Conservation (phyloP, 2,888 invertebrate genomes). For the Drosophila antonietae region DNA sequence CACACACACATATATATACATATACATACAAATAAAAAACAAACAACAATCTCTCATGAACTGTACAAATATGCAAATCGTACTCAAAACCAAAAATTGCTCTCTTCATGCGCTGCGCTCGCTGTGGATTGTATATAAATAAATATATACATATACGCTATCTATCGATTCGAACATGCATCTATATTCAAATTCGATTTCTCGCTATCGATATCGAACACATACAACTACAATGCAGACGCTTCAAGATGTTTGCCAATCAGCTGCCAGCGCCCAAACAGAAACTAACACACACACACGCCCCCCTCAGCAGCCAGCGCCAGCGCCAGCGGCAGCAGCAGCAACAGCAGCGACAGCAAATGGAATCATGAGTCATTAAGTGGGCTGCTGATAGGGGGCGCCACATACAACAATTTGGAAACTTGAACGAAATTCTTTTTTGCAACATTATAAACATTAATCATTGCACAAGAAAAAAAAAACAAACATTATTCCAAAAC, state of each 20-base stretch:
- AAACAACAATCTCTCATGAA: constrained; percentile 56
- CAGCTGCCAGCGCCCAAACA: constrained; percentile 70
- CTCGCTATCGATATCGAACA: constrained; percentile 30
- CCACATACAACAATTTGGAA: constrained; percentile 42
- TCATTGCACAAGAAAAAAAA: constrained; percentile 36
- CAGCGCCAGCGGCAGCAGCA: constrained; percentile 12
- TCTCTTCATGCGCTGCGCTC: constrained; percentile 78
- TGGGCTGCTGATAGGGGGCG: constrained; percentile 16
- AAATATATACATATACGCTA: constrained; percentile 39
- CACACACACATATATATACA: constrained; percentile 40
- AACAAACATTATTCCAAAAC: constrained; percentile 16
- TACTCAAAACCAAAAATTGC: constrained; percentile 46
- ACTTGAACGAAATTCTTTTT: constrained; percentile 43
- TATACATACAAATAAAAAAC: constrained; percentile 24
- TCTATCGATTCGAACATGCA: constrained; percentile 36
- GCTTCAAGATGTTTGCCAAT: constrained; percentile 84
- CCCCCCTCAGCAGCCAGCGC: constrained; percentile 29
- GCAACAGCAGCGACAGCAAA: constrained; percentile 46
- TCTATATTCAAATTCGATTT: constrained; percentile 34
- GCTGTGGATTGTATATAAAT: constrained; percentile 62
- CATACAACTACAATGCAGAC: constrained; percentile 74
- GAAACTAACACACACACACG: constrained; percentile 70
- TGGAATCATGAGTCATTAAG: constrained; percentile 70
- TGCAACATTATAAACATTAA: constrained; percentile 50
- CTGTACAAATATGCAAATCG: constrained; percentile 67